Percentiles rank a stretch among this genome's conserved stretches.
phyloP scores from a whole-genome alignment of 1,140 invertebrate genomes.

The Drosophila baimaii region DNA sequence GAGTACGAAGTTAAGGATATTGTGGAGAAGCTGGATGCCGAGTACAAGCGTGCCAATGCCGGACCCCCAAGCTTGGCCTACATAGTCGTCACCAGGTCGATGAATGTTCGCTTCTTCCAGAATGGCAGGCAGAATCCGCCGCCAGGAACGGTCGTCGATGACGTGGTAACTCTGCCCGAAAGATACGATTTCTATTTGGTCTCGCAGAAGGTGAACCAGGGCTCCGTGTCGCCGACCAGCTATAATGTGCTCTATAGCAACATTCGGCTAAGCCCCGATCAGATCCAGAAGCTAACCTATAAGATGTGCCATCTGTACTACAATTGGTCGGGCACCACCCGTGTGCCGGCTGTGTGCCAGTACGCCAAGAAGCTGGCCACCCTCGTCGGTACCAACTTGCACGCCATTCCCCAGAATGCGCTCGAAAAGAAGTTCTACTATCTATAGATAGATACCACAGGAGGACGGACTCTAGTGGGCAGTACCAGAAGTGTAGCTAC shows the following conservation, averaged over 20 bases:
- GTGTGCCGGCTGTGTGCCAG: conserved; percentile 94
- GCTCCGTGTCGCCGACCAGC: conserved; percentile 92
- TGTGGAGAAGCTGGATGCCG: conserved; percentile 85
- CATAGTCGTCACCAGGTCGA: conserved; percentile 90
- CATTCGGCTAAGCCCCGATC: conserved; percentile 87
- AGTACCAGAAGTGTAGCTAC: not conserved
- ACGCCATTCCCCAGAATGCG: conserved; percentile 85
- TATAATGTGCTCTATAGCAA: conserved; percentile 92
- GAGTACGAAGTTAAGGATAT: conserved; percentile 84
- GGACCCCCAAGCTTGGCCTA: conserved; percentile 87
- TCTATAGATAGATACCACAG: too few relatives aligned
- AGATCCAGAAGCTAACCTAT: conserved; percentile 91
- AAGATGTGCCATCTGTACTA: conserved; percentile 94
- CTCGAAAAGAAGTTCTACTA: conserved; percentile 86
- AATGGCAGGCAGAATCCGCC: conserved; percentile 85
- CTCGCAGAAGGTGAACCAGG: conserved; percentile 90
- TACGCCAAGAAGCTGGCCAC: conserved; percentile 95
- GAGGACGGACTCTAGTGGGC: too few relatives aligned
- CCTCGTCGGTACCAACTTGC: conserved; percentile 89
- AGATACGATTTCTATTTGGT: conserved; percentile 94
- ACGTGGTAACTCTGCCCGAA: conserved; percentile 92
- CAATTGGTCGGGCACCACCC: conserved; percentile 92
- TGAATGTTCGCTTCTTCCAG: conserved; percentile 89
- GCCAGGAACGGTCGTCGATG: conserved; percentile 94
- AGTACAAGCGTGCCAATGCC: conserved; percentile 84